Evolutionary conservation across 30 jellyfish, hydroid and myxozoan species (phyloP), one percentile per base, ranked within the genome.

Genomic region (Cassiopea andromeda): DNA sequence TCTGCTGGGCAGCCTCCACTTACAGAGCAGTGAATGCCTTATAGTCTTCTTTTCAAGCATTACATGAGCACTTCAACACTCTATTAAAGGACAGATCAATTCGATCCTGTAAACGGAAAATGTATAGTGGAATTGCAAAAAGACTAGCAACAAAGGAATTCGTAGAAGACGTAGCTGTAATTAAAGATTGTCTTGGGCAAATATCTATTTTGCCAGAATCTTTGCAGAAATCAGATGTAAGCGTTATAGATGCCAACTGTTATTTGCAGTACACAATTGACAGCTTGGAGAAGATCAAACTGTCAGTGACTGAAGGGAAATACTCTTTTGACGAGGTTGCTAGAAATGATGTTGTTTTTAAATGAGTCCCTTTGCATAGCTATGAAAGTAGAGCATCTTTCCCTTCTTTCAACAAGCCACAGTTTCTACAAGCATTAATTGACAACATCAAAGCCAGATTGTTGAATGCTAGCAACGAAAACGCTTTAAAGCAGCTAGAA

Each of bases 1-100:
- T 71, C 85, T 73, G 90, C 43, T 82, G 89, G 97, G 91, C 82
- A 69, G 83, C 97, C 61, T 73, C 87, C 72, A 68, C 89, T 48
- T 89, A 72, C 89, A 72, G 95, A 73, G 78, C 97, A 1, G 95
- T 89, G 4, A 45, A 50, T 48, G 86, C 97, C 60, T 74, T 81
- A 49, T 82, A 85, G 91, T 47, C 45, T 44, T 44, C 71, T 5
- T 82, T 44, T 50, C 91, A 85, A 9, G 91, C 91, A 82, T 46
- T 82, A 19, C 77, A 16, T 84, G 64, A 54, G 64, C 64, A 54
- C 12, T 54, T 54, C 64, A 54, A 10, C 64, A 54, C 64, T 54
- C 12, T 54, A 10, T 6, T 10, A 10, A 54, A 16, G 92, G 74
- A 45, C 59, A 72, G 7, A 47, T 27, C 47, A 8, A 75, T 18